Base-by-base conservation (phyloP, 2,888 invertebrate species). In the Noctua janthina region DNA sequence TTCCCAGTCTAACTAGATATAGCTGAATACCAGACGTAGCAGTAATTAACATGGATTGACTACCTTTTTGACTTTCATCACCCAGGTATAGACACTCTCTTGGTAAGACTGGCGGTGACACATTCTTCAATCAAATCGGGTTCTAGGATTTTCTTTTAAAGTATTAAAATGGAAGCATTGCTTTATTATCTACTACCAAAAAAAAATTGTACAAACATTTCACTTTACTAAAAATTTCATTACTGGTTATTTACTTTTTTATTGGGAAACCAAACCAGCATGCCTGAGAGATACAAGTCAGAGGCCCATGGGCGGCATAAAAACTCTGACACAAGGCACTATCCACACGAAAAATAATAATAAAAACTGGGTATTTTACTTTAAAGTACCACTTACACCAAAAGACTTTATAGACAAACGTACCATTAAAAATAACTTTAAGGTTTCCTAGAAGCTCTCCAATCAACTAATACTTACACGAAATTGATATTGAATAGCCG, bases 401-500 rank as follows among this genome's bases (percentile, higher is more conserved):
- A 66, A 29, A 46, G 3, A 0, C 29, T 29, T 29, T 29, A 51
- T 0, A 11, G 5, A 59, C 13, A 59, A 46, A 35, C 11, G 43
- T 1, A 35, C n/a, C 2, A 13, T 10, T 17, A n/a, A 4, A 70
- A 71, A 78, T 35, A 29, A 20, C n/a, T 73, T 64, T 10, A 70
- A 62, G n/a, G 29, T 39, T 7, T 29, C 43, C 11, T 20, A 74
- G 29, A 29, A 29, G 17, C 13, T 62, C 13, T 64, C 11, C 78
- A 78, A 67, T 81, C 64, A 70, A n/a, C 62, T 79, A 76, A 73
- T 81, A 81, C n/a, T 56, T 43, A 46, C 15, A 68, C 51, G 43
- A 78, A 75, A 85, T 85, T 78, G 78, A 70, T 81, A 74, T 81
- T 84, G 82, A 89, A 85, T 82, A 77, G 75, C 64, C 54, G 2